A percentile compares a stretch with the other conserved stretches of the same genome.
Conservation (phyloP, 92 coral and sea anemone genomes). For the Plumapathes pennacea region DNA sequence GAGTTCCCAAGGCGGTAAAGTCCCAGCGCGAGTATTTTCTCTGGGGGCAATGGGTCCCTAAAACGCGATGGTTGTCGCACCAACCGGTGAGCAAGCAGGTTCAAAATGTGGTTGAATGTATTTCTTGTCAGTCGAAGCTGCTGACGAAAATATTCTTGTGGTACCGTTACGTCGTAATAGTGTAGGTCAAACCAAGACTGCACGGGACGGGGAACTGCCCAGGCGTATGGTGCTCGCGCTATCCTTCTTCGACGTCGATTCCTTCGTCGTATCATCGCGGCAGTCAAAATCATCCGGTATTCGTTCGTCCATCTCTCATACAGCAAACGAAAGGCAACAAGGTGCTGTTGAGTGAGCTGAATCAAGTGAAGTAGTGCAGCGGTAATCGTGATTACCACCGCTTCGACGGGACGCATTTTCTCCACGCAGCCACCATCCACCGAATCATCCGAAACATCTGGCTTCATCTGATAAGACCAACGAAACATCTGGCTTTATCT, state of each 20-base stretch:
- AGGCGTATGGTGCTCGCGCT: constrained; percentile 12
- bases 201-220: constrained; percentile 20
- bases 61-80: constrained; percentile 17
- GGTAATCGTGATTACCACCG: not conserved
- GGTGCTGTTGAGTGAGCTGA: constrained; percentile 7
- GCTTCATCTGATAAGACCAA: too few relatives aligned
- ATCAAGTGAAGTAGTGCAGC: constrained; percentile 1
- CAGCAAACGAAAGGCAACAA: constrained; percentile 7
- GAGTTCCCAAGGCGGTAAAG: constrained; percentile 40
- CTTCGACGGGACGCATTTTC: not conserved
- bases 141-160: constrained; percentile 15
- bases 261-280: constrained; percentile 10
- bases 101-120: constrained; percentile 27
- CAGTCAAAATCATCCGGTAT: constrained; percentile 5
- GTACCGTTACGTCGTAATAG: constrained; percentile 5
- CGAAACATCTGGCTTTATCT: too few relatives aligned
- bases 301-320: constrained; percentile 10
- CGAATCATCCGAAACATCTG: too few relatives aligned
- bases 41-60: constrained; percentile 22
- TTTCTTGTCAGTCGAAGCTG: constrained; percentile 29
- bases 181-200: constrained; percentile 23
- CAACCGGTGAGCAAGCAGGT: constrained; percentile 17
- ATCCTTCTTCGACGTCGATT: constrained; percentile 11
- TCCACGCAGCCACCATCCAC: too few relatives aligned
- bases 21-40: constrained; percentile 26